phyloP scores from a whole-genome alignment of 1,140 invertebrate genomes.

The Drosophila malerkotliana region DNA sequence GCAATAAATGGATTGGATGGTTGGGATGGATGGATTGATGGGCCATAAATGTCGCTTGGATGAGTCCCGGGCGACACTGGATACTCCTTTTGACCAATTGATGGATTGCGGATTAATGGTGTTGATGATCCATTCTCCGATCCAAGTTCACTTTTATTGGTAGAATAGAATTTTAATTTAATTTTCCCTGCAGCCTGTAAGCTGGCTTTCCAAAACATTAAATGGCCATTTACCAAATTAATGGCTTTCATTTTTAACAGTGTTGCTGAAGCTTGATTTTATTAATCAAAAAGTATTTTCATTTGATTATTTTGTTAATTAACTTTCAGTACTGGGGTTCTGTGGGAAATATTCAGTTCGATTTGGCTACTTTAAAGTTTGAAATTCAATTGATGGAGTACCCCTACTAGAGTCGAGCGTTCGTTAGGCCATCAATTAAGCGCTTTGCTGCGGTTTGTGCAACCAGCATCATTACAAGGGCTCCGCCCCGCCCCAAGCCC shows the following conservation, averaged over 20 bases:
- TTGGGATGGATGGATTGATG: conserved; percentile 47
- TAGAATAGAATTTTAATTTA: conserved; percentile 34
- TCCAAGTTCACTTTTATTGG: conserved; percentile 6
- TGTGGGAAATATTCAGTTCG: too few species aligned
- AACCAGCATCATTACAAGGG: conserved; percentile 58
- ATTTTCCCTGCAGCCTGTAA: conserved; percentile 20
- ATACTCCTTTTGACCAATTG: conserved; percentile 34
- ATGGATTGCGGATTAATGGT: conserved; percentile 41
- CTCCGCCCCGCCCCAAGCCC: conserved; percentile 31
- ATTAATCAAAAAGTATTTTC: background rate
- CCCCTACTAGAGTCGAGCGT: conserved; percentile 46
- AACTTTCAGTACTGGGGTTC: background rate
- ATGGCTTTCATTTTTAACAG: conserved; percentile 18
- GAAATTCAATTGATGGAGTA: conserved; percentile 14
- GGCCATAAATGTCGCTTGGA: conserved; percentile 24
- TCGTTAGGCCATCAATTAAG: conserved; percentile 64
- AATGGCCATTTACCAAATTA: conserved; percentile 9
- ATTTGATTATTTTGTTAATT: background rate
- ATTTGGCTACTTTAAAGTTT: background rate
- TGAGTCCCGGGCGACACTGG: conserved; percentile 19
- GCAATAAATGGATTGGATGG: conserved; percentile 41
- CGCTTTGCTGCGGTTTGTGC: conserved; percentile 32
- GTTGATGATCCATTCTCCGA: conserved; percentile 22
- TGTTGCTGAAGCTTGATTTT: background rate
- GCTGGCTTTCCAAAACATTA: conserved; percentile 6